Percentiles rank a stretch among this genome's conserved stretches.
Evolutionary conservation across 2,113 vertebrate species (phyloP).

Genomic region (Egretta garzetta): DNA sequence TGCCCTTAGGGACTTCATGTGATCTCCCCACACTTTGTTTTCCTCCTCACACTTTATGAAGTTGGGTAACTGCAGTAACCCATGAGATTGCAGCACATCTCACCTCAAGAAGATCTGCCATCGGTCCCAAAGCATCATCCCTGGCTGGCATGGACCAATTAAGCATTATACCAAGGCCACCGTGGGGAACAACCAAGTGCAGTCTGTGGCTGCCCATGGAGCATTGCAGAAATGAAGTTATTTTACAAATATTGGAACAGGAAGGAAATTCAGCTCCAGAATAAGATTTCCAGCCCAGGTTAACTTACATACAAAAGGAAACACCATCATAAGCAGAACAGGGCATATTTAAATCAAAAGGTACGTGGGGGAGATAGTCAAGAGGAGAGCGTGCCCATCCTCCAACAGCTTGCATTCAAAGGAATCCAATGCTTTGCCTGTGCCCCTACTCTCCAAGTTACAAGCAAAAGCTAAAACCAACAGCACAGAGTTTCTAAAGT

Average conservation of each 20-base stretch:
- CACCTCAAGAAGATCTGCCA: fast-evolving
- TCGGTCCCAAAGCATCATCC: not conserved
- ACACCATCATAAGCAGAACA: not conserved
- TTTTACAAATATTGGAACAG: not conserved
- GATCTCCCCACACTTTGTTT: not conserved
- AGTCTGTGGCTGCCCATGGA: not conserved
- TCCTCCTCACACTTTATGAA: not conserved
- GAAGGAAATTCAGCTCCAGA: not conserved
- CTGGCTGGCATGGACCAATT: not conserved
- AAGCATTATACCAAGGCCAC: not conserved
- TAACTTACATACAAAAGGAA: not conserved
- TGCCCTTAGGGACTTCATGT: not conserved
- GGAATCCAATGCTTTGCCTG: not conserved
- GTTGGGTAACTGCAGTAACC: not conserved
- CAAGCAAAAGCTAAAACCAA: not conserved
- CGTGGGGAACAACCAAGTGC: not conserved
- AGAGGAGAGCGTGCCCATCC: not conserved
- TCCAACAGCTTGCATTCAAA: not conserved
- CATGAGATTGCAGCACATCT: not conserved
- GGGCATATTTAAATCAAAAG: not conserved
- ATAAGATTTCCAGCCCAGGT: not conserved
- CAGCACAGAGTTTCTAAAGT: not conserved
- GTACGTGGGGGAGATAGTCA: not conserved
- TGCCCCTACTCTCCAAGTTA: not conserved
- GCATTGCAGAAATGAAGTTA: fast-evolving